phyloP scores from a whole-genome alignment of 2,113 vertebrate species.

The Azemiops feae region DNA sequence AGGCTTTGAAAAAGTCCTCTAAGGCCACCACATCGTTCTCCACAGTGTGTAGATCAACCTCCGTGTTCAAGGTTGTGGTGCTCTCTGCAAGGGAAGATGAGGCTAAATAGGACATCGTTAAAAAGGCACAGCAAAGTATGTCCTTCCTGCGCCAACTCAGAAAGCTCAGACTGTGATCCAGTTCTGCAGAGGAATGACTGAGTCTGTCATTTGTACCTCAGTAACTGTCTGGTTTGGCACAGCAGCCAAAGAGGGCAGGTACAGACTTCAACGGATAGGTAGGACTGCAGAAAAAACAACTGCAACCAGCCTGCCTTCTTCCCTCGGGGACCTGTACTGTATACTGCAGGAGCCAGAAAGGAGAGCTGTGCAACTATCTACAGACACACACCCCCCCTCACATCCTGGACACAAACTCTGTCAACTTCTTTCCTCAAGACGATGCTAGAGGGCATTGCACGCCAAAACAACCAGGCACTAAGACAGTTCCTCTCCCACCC shows the following conservation, averaged over 20 bases:
- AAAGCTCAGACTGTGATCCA: not conserved
- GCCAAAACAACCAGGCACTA: not conserved
- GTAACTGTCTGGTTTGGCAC: not conserved
- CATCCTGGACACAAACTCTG: not conserved
- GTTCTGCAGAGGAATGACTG: not conserved
- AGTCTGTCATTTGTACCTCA: not conserved
- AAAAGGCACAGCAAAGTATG: not conserved
- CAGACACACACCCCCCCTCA: not conserved
- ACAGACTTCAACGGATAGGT: not conserved
- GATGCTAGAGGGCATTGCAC: not conserved
- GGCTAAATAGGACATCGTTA: not conserved
- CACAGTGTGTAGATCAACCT: conserved; percentile 81
- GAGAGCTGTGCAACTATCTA: not conserved
- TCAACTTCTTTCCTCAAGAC: not conserved
- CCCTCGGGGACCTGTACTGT: not conserved
- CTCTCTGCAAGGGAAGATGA: conserved; percentile 66
- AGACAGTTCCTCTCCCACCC: not conserved
- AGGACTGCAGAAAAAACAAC: not conserved
- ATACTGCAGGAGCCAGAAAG: not conserved
- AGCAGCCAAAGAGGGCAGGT: not conserved
- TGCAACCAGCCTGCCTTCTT: not conserved
- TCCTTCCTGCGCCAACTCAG: not conserved
- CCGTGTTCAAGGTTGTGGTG: conserved; percentile 73
- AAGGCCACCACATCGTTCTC: conserved; percentile 80
- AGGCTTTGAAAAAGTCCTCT: conserved; percentile 85